Base-by-base conservation (phyloP, 1,140 invertebrate genomes). In the Lasioglossum baleicum region DNA sequence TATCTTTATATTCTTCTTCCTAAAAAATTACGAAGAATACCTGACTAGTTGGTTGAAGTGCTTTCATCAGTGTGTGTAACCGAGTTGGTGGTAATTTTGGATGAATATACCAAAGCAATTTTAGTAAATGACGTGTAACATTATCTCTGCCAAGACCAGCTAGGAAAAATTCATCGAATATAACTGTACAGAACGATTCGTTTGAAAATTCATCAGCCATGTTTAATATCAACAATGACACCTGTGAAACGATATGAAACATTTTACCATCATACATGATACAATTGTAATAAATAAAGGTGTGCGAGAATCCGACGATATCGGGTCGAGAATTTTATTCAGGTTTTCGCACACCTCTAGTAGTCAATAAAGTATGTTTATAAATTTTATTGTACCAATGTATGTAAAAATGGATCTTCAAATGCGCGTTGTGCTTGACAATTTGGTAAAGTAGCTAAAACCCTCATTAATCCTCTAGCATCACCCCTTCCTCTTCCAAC, bases 121-220 rank as follows among this genome's bases (percentile, higher is more conserved):
- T 98, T 51, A 99, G 92, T 85, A 99, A 94, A 94, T 99, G 98
- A 60, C 97, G 94, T n/a, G 97, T 96, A 0, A 99, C 98, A 94
- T 98, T 99, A 90, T 99, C 98, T 79, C 96, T 95, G 8, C 95
- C 95, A 53, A 99, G 94, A 0, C 97, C 97, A 64, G 97, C 96
- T 91, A 98, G 97, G 84, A 99, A 97, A 90, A 99, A 99, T 92
- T 99, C 98, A 93, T 99, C 98, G 94, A 99, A 99, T 22, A 99
- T 95, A 1, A 97, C 97, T 2, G 97, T 98, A 93, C 98, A 99
- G 89, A 99, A 99, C 83, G 99, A 98, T 94, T 99, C 98, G 7
- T 97, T 96, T 81, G 96, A 94, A 91, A 99, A 99, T 91, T 99
- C 98, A 84, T 99, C 98, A 3, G 95, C 95, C 94, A 99, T 96